Percentiles rank a stretch among this genome's conserved stretches.
These are phyloP conservation scores for Podiceps cristatus DNA, from an alignment of 2,113 vertebrate genomes.

Conservation along the genomic window DNA sequence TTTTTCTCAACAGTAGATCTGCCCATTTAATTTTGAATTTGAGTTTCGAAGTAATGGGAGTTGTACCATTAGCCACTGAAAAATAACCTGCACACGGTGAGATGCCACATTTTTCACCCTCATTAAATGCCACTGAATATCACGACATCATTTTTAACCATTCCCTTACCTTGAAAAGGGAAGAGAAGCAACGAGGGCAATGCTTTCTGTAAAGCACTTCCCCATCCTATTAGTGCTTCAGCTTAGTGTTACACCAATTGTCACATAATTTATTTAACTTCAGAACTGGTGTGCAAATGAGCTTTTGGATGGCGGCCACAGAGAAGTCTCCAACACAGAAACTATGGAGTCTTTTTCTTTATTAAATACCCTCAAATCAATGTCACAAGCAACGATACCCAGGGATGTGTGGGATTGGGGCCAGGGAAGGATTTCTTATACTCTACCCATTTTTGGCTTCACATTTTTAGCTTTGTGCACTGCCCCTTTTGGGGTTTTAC, in stretches of 20 bases:
- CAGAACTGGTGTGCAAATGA: not conserved
- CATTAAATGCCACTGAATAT: not conserved
- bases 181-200: not conserved
- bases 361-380: conserved; percentile 27
- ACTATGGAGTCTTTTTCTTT: not conserved
- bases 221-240: not conserved
- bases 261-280: not conserved
- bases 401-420: not conserved
- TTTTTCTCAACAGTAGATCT: not conserved
- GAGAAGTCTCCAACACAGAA: not conserved
- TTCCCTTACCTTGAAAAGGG: not conserved
- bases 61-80: not conserved
- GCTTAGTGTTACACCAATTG: not conserved
- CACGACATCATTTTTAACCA: not conserved
- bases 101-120: not conserved
- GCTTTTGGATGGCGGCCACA: conserved; percentile 13
- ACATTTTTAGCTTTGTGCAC: not conserved
- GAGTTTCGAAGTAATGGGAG: not conserved
- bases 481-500: not conserved
- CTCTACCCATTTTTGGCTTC: not conserved
- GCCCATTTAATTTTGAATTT: not conserved
- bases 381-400: not conserved
- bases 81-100: not conserved
- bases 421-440: not conserved
- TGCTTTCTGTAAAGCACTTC: not conserved